Conservation (phyloP, 2,888 invertebrate species). For the Charanyca ferruginea region DNA sequence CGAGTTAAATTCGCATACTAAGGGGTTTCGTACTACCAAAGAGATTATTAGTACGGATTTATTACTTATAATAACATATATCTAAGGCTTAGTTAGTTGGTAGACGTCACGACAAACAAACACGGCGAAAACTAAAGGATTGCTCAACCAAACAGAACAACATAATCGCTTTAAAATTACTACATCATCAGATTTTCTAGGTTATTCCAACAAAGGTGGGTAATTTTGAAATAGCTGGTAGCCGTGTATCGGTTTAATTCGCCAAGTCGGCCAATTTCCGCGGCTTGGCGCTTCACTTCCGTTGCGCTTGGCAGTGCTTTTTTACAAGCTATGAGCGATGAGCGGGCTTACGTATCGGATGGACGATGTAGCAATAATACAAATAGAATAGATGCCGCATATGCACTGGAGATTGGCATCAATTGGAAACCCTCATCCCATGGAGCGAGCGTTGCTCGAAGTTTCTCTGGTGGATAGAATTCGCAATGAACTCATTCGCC, state of each 20-base stretch:
- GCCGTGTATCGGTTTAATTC: slow-evolving; percentile 78
- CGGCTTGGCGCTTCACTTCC: slow-evolving; percentile 76
- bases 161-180: slow-evolving; percentile 40
- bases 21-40: no score
- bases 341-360: background rate
- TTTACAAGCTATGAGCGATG: slow-evolving; percentile 39
- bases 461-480: no score
- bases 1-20: no score
- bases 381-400: no score
- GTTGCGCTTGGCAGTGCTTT: slow-evolving; percentile 57
- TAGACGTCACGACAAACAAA: background rate
- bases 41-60: no score
- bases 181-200: slow-evolving; percentile 37
- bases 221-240: slow-evolving; percentile 73
- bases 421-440: no score
- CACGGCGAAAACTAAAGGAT: background rate
- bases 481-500: no score
- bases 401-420: no score
- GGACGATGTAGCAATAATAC: background rate
- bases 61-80: no score
- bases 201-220: slow-evolving; percentile 43
- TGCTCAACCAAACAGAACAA: slow-evolving; percentile 8
- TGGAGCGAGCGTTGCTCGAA: no score
- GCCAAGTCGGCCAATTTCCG: slow-evolving; percentile 84
- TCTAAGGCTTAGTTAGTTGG: background rate